phyloP scores from a whole-genome alignment of 2,888 invertebrate species.

The Euplexia lucipara region DNA sequence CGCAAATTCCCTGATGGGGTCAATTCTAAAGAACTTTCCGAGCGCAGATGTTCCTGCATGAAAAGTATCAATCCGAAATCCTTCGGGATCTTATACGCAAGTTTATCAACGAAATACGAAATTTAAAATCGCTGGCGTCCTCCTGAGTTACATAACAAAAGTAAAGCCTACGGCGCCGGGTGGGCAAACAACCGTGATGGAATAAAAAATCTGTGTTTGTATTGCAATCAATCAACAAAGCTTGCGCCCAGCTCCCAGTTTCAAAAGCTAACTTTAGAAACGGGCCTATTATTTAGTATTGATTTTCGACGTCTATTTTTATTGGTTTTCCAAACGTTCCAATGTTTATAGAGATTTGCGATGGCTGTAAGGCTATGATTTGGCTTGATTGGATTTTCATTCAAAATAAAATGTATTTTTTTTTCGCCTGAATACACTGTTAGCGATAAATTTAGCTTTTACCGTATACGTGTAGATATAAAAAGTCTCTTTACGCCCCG shows the following conservation, averaged over 20 bases:
- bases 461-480: conserved; percentile 41
- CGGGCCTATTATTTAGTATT: conserved; percentile 85
- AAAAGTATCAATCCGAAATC: conserved; percentile 58
- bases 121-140: conserved; percentile 57
- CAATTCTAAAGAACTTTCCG: conserved; percentile 51
- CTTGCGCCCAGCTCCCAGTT: conserved; percentile 75
- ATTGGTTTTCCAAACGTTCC: conserved; percentile 76
- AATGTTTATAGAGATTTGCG: conserved; percentile 82
- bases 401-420: conserved; percentile 62
- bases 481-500: conserved; percentile 29
- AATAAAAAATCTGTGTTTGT: conserved; percentile 86
- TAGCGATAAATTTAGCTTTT: conserved; percentile 52
- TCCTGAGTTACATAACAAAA: conserved; percentile 73
- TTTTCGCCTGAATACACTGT: conserved; percentile 44
- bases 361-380: conserved; percentile 76
- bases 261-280: conserved; percentile 84
- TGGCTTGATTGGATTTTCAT: conserved; percentile 76
- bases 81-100: conserved; percentile 53
- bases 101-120: conserved; percentile 64
- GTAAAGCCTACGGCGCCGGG: conserved; percentile 67
- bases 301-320: conserved; percentile 84
- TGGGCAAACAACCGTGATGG: conserved; percentile 80
- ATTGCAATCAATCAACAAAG: conserved; percentile 89
- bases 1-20: conserved; percentile 32
- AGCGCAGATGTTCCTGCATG: conserved; percentile 66